Evolutionary conservation across 1,140 invertebrate genomes (phyloP).

Genomic region (Drepana arcuata): DNA sequence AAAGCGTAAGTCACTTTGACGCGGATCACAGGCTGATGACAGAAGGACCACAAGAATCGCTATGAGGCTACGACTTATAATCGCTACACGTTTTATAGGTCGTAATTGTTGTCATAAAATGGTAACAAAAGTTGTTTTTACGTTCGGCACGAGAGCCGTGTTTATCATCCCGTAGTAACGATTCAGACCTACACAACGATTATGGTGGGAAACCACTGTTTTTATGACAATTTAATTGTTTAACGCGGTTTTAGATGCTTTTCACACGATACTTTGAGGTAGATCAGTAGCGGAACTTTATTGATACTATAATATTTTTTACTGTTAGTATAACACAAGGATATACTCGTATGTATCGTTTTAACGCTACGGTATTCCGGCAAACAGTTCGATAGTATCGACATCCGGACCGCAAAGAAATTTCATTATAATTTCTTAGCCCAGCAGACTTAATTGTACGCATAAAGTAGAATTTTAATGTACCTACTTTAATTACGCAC

Average conservation of each 20-base stretch:
- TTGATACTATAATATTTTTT: conserved; percentile 11
- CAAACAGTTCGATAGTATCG: no score
- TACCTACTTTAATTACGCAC: conserved; percentile 25
- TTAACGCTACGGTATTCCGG: no score
- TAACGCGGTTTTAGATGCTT: conserved; percentile 26
- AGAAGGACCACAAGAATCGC: conserved; percentile 58
- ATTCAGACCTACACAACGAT: conserved; percentile 44
- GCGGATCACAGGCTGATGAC: conserved; percentile 40
- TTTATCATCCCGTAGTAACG: conserved; percentile 59
- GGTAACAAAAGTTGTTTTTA: conserved; percentile 68
- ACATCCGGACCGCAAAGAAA: no score
- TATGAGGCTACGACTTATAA: conserved; percentile 59
- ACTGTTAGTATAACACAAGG: conserved; percentile 3
- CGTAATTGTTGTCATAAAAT: conserved; percentile 70
- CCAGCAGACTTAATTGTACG: no score
- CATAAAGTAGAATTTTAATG: conserved; percentile 14
- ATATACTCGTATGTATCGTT: no score
- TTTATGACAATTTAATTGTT: conserved; percentile 63
- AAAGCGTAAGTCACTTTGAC: no score
- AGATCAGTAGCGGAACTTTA: conserved; percentile 23
- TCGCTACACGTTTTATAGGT: conserved; percentile 66
- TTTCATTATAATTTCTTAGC: no score
- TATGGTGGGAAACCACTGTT: conserved; percentile 44
- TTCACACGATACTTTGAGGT: conserved; percentile 21
- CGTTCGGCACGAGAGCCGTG: conserved; percentile 59